Conservation (phyloP, 2,888 invertebrate genomes). For the Dyspetes luteomarginatus region DNA sequence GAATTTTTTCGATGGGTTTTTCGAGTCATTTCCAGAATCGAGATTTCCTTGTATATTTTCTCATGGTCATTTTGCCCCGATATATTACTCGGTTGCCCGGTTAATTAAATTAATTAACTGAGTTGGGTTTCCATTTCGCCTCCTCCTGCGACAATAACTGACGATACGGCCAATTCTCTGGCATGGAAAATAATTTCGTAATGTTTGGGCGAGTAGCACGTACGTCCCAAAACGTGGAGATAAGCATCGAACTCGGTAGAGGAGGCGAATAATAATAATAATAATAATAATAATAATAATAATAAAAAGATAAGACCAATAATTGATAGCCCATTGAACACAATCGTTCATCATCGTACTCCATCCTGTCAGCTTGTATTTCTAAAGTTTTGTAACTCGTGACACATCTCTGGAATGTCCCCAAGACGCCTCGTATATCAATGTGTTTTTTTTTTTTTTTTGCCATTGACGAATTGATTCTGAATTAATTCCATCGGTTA, state of each 20-base stretch:
- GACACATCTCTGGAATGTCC: background rate
- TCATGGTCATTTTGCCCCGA: background rate
- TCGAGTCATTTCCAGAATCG: background rate
- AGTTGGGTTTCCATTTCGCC: constrained; percentile 22
- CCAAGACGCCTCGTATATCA: background rate
- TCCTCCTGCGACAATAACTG: background rate
- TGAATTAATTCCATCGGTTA: background rate
- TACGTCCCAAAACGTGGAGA: background rate
- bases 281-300: background rate
- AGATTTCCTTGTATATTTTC: background rate
- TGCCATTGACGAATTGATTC: background rate
- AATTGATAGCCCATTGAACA: background rate
- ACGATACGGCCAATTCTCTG: background rate
- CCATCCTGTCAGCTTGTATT: background rate
- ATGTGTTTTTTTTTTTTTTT: too few relatives aligned
- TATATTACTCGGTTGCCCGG: background rate
- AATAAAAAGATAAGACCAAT: background rate
- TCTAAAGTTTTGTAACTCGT: background rate
- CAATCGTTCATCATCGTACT: too few relatives aligned
- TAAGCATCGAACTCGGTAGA: background rate
- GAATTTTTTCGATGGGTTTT: constrained; percentile 9
- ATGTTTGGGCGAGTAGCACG: background rate
- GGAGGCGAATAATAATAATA: background rate
- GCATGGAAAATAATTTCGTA: background rate
- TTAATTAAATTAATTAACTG: constrained; percentile 55